These are phyloP conservation scores for Apostichopus californicus DNA, from an alignment of 35 echinoderm and acorn worm species.

Conservation along the genomic window DNA sequence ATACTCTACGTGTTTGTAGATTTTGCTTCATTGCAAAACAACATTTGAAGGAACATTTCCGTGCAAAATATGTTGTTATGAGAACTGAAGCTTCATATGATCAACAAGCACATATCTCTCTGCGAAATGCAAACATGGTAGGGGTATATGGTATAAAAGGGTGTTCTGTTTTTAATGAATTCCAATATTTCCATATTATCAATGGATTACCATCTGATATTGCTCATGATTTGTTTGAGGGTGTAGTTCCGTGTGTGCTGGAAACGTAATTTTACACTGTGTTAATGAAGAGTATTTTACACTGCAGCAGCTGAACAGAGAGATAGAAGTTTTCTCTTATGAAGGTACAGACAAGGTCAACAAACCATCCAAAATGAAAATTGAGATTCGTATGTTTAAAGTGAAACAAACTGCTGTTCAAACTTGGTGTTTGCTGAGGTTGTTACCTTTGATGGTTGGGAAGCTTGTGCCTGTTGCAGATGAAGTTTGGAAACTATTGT, in stretches of 20 bases:
- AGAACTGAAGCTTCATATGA: slow-evolving; percentile 9
- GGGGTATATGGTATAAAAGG: slow-evolving; percentile 3
- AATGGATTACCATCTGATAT: slow-evolving; percentile 38
- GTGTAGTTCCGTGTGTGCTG: slow-evolving; percentile 47
- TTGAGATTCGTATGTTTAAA: slow-evolving; percentile 40
- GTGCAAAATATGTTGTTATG: neutral
- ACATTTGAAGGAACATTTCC: slow-evolving; percentile 41
- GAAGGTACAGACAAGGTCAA: slow-evolving; percentile 14
- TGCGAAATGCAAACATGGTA: neutral
- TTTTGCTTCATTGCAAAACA: neutral
- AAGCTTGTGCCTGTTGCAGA: slow-evolving; percentile 40
- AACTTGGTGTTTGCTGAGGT: slow-evolving; percentile 15
- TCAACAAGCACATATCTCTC: neutral
- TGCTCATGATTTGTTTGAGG: slow-evolving; percentile 59
- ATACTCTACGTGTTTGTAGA: slow-evolving; percentile 21
- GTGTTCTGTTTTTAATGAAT: neutral
- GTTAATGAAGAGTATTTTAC: slow-evolving; percentile 58
- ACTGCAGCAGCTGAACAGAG: slow-evolving; percentile 25
- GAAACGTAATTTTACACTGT: slow-evolving; percentile 62
- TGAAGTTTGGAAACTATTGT: slow-evolving; percentile 18
- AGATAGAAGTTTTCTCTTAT: slow-evolving; percentile 3
- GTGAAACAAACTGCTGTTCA: slow-evolving; percentile 61
- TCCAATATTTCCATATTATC: slow-evolving; percentile 47
- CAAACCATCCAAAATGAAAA: slow-evolving; percentile 56
- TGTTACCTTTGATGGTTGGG: slow-evolving; percentile 52